Conservation (phyloP, 2,113 vertebrate species). For the Promerops cafer region DNA sequence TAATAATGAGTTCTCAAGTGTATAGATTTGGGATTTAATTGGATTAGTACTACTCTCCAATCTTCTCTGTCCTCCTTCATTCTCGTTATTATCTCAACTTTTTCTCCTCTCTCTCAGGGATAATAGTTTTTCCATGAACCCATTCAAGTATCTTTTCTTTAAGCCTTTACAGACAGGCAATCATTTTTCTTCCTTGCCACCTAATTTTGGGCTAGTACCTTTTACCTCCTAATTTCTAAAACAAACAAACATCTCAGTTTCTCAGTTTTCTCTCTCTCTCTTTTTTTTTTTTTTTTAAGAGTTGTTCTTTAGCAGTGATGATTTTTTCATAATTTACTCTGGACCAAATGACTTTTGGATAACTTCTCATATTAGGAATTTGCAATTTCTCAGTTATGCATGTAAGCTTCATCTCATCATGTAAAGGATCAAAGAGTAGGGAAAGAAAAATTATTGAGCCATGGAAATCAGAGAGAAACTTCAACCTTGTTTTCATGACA, state of each 20-base stretch:
- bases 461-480: background rate
- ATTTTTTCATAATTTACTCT: background rate
- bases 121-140: background rate
- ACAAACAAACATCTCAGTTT: background rate
- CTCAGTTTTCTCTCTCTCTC: background rate
- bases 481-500: background rate
- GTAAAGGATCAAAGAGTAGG: background rate
- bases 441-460: background rate
- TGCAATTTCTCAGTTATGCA: background rate
- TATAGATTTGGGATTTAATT: constrained; percentile 1
- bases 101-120: background rate
- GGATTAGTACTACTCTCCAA: background rate
- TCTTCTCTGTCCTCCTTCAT: background rate
- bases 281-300: background rate
- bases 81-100: background rate
- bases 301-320: background rate
- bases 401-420: background rate
- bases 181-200: background rate
- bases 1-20: constrained; percentile 4
- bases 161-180: background rate
- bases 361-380: background rate
- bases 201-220: background rate
- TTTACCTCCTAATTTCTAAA: background rate
- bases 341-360: background rate
- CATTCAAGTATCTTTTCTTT: background rate